Evolutionary conservation across 2,113 vertebrate species (phyloP).

Genomic region (Chitala chitala): DNA sequence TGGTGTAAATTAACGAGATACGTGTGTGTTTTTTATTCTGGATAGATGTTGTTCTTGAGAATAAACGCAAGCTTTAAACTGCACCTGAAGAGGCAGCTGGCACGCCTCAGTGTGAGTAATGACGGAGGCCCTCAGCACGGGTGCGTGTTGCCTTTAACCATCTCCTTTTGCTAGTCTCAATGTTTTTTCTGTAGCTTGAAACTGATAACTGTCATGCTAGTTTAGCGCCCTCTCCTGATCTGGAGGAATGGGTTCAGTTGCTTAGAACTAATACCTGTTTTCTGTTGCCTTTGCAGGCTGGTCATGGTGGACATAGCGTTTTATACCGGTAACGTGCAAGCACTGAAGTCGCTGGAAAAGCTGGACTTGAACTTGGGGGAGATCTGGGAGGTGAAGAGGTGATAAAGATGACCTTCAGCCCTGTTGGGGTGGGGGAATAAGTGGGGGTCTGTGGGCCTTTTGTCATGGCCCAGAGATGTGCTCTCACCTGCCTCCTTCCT

Average conservation of each 20-base stretch:
- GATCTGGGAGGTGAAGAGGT: conserved; percentile 99
- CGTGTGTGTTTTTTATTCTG: conserved; percentile 19
- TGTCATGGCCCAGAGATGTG: conserved; percentile 3
- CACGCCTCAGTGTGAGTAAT: conserved; percentile 83
- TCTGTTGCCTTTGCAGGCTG: conserved; percentile 60
- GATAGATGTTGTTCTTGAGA: conserved; percentile 84
- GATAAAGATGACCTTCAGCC: conserved; percentile 55
- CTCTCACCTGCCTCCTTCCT: background rate
- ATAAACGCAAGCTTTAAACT: conserved; percentile 90
- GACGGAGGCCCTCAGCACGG: conserved; percentile 93
- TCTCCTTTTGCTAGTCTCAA: background rate
- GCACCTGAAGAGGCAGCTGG: conserved; percentile 89
- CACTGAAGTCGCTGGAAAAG: conserved; percentile 80
- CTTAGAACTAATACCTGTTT: background rate
- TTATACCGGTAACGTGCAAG: conserved; percentile 94
- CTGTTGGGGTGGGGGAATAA: conserved; percentile 34
- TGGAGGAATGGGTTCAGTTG: no score
- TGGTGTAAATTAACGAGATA: background rate
- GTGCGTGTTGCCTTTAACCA: conserved; percentile 43
- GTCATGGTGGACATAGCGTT: conserved; percentile 94
- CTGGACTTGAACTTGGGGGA: conserved; percentile 92
- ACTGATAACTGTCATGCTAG: background rate
- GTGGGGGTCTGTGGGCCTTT: background rate
- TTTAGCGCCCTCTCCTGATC: no score
- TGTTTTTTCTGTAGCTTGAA: background rate